A percentile compares a stretch with the other conserved stretches of the same genome.
Conservation (phyloP, 2,888 invertebrate genomes). For the Folsomia manolachei region DNA sequence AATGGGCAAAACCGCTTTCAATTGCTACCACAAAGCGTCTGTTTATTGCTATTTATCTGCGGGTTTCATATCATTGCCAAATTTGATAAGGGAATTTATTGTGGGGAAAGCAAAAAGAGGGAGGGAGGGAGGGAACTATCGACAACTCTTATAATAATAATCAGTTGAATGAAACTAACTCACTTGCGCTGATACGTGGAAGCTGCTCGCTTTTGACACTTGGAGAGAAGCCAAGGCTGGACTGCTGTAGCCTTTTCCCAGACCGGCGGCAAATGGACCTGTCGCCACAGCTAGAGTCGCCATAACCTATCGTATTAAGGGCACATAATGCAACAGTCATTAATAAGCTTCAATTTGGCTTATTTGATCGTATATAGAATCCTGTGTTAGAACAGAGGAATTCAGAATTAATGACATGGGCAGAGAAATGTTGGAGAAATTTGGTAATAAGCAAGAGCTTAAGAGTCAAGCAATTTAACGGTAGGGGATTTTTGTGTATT, state of each 20-base stretch:
- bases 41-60: not conserved
- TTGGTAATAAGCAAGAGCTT: no score
- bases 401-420: no score
- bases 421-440: no score
- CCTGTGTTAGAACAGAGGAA: no score
- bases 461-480: no score
- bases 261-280: slow-evolving; percentile 74
- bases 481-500: no score
- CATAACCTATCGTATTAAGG: slow-evolving; percentile 61
- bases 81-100: not conserved
- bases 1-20: no score
- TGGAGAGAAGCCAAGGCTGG: slow-evolving; percentile 76
- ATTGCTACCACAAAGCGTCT: no score
- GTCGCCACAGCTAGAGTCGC: slow-evolving; percentile 75
- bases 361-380: no score
- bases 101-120: not conserved
- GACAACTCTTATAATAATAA: not conserved
- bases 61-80: not conserved
- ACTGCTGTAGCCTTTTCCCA: slow-evolving; percentile 76
- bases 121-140: no score
- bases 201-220: slow-evolving; percentile 55
- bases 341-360: not conserved
- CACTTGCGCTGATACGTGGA: slow-evolving; percentile 49
- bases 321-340: slow-evolving; percentile 31
- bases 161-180: slow-evolving; percentile 17